These are phyloP conservation scores for Actias luna DNA, from an alignment of 2,888 invertebrate species.

Conservation along the genomic window DNA sequence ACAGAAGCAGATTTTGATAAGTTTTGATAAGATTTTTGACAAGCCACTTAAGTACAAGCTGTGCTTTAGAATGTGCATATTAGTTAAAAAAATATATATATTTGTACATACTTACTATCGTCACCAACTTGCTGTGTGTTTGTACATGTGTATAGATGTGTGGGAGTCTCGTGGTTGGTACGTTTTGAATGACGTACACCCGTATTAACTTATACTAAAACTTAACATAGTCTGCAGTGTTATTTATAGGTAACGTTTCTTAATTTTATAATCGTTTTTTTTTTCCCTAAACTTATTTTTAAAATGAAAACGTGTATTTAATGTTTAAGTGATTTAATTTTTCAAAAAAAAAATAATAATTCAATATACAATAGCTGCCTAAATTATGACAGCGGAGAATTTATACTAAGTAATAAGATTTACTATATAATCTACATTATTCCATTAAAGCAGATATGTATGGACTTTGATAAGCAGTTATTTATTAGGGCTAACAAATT, in stretches of 20 bases:
- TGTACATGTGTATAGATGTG: conserved; percentile 48
- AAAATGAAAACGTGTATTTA: conserved; percentile 42
- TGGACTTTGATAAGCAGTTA: conserved; percentile 40
- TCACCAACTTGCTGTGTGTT: conserved; percentile 60
- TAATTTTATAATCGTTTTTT: not conserved
- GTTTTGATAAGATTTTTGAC: too few relatives aligned
- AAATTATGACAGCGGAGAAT: conserved; percentile 11
- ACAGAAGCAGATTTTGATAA: conserved; percentile 18
- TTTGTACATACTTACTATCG: conserved; percentile 62
- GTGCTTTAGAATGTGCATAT: conserved; percentile 31
- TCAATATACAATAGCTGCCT: not conserved
- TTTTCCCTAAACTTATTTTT: not conserved
- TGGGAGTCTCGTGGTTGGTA: conserved; percentile 61
- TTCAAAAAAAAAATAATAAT: conserved; percentile 30
- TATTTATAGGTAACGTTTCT: not conserved
- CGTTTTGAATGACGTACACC: conserved; percentile 19
- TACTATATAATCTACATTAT: conserved; percentile 35
- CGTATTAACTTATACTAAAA: conserved; percentile 15
- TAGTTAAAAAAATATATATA: conserved; percentile 36
- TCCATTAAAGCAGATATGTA: conserved; percentile 78
- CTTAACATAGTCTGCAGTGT: not conserved
- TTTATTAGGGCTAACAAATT: not conserved
- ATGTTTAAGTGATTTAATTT: conserved; percentile 51
- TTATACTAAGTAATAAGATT: conserved; percentile 4
- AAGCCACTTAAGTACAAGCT: conserved; percentile 18